Conservation (phyloP, 2,113 vertebrate genomes). For the Cyphotilapia sp. region DNA sequence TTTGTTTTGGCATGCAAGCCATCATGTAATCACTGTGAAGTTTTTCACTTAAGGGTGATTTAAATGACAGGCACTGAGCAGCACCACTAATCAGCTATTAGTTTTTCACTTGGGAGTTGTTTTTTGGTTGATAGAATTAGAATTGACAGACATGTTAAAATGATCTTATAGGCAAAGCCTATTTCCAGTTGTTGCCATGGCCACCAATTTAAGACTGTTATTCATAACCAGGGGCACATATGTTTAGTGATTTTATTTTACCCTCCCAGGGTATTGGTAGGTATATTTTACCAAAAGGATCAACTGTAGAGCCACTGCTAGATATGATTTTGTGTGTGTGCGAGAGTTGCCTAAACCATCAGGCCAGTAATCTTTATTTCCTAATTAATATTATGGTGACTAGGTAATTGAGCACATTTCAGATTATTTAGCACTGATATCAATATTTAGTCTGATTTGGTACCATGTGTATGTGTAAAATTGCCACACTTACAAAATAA, state of each 20-base stretch:
- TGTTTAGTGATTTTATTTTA: neutral
- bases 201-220: conserved; percentile 1
- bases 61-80: conserved; percentile 20
- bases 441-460: neutral
- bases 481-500: neutral
- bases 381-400: neutral
- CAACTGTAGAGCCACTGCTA: neutral
- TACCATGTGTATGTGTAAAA: neutral
- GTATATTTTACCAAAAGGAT: neutral
- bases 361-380: neutral
- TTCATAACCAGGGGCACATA: neutral
- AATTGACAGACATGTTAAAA: conserved; percentile 16
- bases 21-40: neutral
- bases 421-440: neutral
- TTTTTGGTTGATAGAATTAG: neutral
- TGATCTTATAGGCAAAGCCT: conserved; percentile 28
- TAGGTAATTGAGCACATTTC: neutral
- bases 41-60: neutral
- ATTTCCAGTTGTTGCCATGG: conserved; percentile 5
- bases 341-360: neutral
- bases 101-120: conserved; percentile 2
- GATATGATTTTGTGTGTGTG: neutral
- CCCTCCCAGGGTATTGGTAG: neutral
- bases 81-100: neutral
- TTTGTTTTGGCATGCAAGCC: conserved; percentile 17